phyloP scores from a whole-genome alignment of 2,888 invertebrate genomes.

The Rotaria magnacalcarata region DNA sequence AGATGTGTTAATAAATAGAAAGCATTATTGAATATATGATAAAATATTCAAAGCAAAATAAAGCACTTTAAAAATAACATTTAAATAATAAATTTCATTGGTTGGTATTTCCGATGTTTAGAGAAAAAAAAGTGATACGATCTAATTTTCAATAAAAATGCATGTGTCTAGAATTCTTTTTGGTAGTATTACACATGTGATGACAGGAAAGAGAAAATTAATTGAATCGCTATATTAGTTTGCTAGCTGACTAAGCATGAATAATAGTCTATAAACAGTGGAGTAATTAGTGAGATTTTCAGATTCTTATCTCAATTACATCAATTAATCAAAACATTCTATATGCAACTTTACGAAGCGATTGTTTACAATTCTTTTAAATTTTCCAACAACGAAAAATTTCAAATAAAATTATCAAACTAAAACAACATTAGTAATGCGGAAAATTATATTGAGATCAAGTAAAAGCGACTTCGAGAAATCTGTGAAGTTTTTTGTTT shows the following conservation, averaged over 20 bases:
- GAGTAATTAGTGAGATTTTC: not conserved
- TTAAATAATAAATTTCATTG: not conserved
- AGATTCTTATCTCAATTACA: not conserved
- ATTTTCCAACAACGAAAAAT: too few species aligned
- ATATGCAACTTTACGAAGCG: too few species aligned
- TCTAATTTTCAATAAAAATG: not conserved
- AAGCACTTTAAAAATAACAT: constrained; percentile 13
- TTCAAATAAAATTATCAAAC: too few species aligned
- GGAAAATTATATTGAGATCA: too few species aligned
- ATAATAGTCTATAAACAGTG: not conserved
- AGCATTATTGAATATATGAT: constrained; percentile 13
- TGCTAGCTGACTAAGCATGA: not conserved
- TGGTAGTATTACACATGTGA: not conserved
- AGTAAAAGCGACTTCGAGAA: too few species aligned
- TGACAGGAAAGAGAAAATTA: not conserved
- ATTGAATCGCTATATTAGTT: not conserved
- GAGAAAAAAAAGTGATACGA: not conserved
- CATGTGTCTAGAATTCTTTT: not conserved
- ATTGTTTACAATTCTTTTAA: too few species aligned
- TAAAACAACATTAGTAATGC: too few species aligned
- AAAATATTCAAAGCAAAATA: not conserved
- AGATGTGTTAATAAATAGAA: constrained; percentile 17
- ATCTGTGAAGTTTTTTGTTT: too few species aligned
- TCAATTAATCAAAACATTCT: not conserved
- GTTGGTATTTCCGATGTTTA: not conserved